A percentile compares a stretch with the other conserved stretches of the same genome.
phyloP scores from a whole-genome alignment of 2,113 vertebrate genomes.

The Romanogobio albipinnatus region DNA sequence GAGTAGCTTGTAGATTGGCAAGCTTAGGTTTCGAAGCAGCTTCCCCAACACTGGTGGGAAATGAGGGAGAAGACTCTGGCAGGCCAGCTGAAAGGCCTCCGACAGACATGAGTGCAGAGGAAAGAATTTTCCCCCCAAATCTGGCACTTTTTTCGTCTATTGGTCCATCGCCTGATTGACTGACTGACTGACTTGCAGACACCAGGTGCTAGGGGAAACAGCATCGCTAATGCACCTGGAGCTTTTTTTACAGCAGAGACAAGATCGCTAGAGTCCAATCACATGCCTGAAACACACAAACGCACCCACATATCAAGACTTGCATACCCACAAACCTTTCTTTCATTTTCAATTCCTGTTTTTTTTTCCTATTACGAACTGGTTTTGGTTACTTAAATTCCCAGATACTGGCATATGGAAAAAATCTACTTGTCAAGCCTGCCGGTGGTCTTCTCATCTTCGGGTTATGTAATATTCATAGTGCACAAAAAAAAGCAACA shows the following conservation, averaged over 20 bases:
- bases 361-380: neutral
- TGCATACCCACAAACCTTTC: neutral
- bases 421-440: slow-evolving; percentile 71
- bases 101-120: slow-evolving; percentile 60
- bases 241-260: slow-evolving; percentile 26
- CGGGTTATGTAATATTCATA: slow-evolving; percentile 66
- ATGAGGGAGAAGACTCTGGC: slow-evolving; percentile 41
- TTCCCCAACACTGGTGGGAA: neutral
- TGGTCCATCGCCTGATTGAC: slow-evolving; percentile 9
- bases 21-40: slow-evolving; percentile 9
- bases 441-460: slow-evolving; percentile 66
- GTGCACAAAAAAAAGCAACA: slow-evolving; percentile 51
- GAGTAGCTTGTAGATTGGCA: slow-evolving; percentile 6
- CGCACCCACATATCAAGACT: neutral
- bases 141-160: slow-evolving; percentile 53
- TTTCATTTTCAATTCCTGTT: slow-evolving; percentile 2
- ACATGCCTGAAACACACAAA: slow-evolving; percentile 29
- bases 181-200: slow-evolving; percentile 43
- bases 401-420: slow-evolving; percentile 71
- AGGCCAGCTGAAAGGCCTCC: slow-evolving; percentile 44
- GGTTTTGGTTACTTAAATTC: slow-evolving; percentile 59
- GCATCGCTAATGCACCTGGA: slow-evolving; percentile 60
- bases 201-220: slow-evolving; percentile 56
- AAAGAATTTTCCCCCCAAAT: slow-evolving; percentile 61
- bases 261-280: slow-evolving; percentile 24